phyloP scores from a whole-genome alignment of 2,113 vertebrate species.

The Platichthys flesus region DNA sequence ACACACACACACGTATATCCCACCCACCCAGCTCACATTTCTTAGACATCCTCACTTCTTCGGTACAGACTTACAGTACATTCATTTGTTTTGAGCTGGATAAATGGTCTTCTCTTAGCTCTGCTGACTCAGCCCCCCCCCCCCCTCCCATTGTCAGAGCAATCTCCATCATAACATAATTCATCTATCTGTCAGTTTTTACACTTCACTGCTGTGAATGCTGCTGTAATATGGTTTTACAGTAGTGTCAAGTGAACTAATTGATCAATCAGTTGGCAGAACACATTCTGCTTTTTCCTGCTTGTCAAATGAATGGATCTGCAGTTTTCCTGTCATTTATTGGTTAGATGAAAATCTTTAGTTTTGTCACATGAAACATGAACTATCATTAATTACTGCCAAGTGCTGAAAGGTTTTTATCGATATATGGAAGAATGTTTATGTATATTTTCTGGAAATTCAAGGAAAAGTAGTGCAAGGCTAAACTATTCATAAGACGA shows the following conservation, averaged over 20 bases:
- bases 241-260: not conserved
- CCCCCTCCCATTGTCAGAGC: not conserved
- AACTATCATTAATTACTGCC: too few relatives aligned
- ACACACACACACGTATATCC: not conserved
- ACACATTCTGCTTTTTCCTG: too few relatives aligned
- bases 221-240: not conserved
- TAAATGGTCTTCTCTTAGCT: not conserved
- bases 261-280: not conserved
- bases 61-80: not conserved
- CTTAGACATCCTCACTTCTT: slow-evolving; percentile 8
- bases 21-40: not conserved
- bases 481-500: too few relatives aligned
- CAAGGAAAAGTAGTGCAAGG: too few relatives aligned
- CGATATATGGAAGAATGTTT: too few relatives aligned
- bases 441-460: too few relatives aligned
- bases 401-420: too few relatives aligned
- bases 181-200: not conserved
- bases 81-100: slow-evolving; percentile 9
- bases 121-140: slow-evolving; percentile 27
- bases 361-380: too few relatives aligned
- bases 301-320: too few relatives aligned
- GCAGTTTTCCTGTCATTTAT: too few relatives aligned
- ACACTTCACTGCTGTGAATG: not conserved
- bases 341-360: too few relatives aligned
- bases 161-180: not conserved